These are phyloP conservation scores for Toxonevra muliebris DNA, from an alignment of 2,888 invertebrate species.

Conservation along the genomic window DNA sequence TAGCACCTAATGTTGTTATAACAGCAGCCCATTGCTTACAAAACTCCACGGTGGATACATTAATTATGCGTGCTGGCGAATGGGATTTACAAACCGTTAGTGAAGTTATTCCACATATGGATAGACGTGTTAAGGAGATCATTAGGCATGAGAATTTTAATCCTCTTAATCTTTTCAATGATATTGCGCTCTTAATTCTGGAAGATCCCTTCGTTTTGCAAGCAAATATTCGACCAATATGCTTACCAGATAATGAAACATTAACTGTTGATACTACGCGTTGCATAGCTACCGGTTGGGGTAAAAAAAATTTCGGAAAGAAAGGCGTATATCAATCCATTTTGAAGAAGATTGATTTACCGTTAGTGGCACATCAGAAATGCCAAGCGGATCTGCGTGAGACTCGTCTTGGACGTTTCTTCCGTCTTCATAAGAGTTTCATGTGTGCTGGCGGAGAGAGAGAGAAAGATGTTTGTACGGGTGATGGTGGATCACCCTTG, in stretches of 20 bases:
- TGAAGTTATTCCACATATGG: slow-evolving; percentile 77
- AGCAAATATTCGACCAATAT: slow-evolving; percentile 75
- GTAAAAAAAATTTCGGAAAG: slow-evolving; percentile 56
- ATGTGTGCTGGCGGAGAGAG: slow-evolving; percentile 82
- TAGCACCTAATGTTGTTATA: slow-evolving; percentile 70
- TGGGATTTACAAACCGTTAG: slow-evolving; percentile 82
- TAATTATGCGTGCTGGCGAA: slow-evolving; percentile 76
- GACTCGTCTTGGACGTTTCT: slow-evolving; percentile 75
- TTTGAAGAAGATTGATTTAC: slow-evolving; percentile 76
- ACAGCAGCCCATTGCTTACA: slow-evolving; percentile 83
- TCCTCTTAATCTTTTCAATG: slow-evolving; percentile 74
- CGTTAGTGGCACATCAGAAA: slow-evolving; percentile 69
- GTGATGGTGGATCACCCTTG: slow-evolving; percentile 82
- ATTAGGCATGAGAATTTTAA: slow-evolving; percentile 73
- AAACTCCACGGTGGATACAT: slow-evolving; percentile 40
- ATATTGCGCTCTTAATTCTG: slow-evolving; percentile 77
- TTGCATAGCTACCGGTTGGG: slow-evolving; percentile 63
- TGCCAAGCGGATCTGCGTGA: slow-evolving; percentile 68
- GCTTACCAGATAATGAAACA: slow-evolving; percentile 68
- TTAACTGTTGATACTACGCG: slow-evolving; percentile 52
- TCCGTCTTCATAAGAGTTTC: slow-evolving; percentile 74
- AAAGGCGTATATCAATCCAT: slow-evolving; percentile 71
- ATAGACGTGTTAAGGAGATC: slow-evolving; percentile 70
- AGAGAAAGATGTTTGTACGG: slow-evolving; percentile 78
- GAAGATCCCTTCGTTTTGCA: slow-evolving; percentile 70